Evolutionary conservation across 2,888 invertebrate genomes (phyloP).

Genomic region (Leptura quadrifasciata): DNA sequence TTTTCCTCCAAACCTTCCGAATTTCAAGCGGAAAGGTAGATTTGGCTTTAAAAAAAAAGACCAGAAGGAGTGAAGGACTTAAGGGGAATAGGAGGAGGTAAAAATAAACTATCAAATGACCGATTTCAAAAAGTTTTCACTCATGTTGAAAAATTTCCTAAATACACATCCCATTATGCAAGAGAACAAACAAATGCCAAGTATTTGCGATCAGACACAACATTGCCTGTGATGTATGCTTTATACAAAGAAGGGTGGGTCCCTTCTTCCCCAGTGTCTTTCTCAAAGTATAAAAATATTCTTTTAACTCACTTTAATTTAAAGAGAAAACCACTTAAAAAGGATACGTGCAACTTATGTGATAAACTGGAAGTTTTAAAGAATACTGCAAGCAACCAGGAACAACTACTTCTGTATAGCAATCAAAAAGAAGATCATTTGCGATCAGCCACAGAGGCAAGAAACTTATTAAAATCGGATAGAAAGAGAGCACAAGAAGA

Average conservation of each 20-base stretch:
- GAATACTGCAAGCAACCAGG: too few relatives aligned
- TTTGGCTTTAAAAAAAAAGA: constrained; percentile 18
- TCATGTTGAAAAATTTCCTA: constrained; percentile 31
- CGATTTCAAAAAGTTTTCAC: constrained; percentile 16
- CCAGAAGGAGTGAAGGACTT: constrained; percentile 23
- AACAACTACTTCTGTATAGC: too few relatives aligned
- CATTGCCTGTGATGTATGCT: constrained; percentile 32
- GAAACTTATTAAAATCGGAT: neutral
- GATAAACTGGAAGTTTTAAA: too few relatives aligned
- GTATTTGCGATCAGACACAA: constrained; percentile 30
- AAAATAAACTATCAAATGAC: constrained; percentile 25
- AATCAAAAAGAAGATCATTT: too few relatives aligned
- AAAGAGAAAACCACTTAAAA: too few relatives aligned
- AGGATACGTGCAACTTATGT: too few relatives aligned
- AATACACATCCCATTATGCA: constrained; percentile 35
- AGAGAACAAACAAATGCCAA: constrained; percentile 29
- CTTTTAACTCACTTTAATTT: too few relatives aligned
- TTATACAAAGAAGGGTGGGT: constrained; percentile 27
- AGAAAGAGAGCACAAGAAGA: neutral
- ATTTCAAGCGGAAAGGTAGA: constrained; percentile 27
- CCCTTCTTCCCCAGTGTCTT: too few relatives aligned
- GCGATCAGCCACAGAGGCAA: neutral
- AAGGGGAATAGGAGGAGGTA: constrained; percentile 31
- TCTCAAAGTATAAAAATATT: too few relatives aligned
- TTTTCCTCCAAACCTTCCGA: constrained; percentile 30